Conservation (phyloP, 2,113 vertebrate genomes). For the Myotis lucifugus region DNA sequence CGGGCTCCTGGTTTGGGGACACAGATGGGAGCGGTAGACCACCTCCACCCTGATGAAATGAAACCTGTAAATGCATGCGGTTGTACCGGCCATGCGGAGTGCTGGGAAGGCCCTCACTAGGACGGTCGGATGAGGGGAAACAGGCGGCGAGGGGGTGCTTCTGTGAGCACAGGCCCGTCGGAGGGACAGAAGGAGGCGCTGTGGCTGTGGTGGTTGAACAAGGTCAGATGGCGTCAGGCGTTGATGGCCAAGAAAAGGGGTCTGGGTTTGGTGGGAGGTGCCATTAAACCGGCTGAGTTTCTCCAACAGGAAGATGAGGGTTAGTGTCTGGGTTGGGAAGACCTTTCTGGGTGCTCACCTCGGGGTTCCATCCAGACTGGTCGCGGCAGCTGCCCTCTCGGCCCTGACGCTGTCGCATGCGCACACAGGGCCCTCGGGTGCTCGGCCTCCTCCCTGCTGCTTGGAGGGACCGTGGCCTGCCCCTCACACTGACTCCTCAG, state of each 20-base stretch:
- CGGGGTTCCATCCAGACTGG: accelerated
- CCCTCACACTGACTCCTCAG: neutral
- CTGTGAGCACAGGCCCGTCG: accelerated
- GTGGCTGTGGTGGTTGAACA: no score
- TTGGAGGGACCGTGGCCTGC: neutral
- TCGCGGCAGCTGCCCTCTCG: neutral
- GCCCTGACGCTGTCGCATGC: accelerated
- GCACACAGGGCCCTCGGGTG: neutral
- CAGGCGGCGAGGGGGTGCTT: accelerated
- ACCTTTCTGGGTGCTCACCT: accelerated
- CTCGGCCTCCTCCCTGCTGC: neutral
- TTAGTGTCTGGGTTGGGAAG: accelerated
- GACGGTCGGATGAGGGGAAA: accelerated
- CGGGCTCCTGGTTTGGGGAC: neutral
- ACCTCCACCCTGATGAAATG: neutral
- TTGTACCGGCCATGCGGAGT: accelerated
- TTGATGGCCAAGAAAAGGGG: neutral
- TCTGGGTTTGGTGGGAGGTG: neutral
- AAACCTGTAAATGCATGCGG: neutral
- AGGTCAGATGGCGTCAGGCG: accelerated
- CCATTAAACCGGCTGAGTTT: neutral
- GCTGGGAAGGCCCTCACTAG: accelerated
- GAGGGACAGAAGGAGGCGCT: neutral
- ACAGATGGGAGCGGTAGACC: neutral
- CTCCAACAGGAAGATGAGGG: neutral